Evolutionary conservation across 2,113 vertebrate genomes (phyloP).

Genomic region (Tyrannus savana): DNA sequence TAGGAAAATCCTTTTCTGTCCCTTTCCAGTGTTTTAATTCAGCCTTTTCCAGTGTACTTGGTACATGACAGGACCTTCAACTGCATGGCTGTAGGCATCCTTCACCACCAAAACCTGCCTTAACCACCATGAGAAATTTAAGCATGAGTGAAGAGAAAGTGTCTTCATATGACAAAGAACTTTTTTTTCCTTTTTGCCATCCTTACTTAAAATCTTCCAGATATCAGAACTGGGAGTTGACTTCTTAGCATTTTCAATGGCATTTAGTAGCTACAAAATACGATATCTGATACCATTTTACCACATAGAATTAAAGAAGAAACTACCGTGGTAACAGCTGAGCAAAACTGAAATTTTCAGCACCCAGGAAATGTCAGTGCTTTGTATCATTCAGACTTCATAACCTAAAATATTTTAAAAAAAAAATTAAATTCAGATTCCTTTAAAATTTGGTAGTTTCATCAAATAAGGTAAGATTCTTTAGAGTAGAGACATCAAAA

Average conservation of each 20-base stretch:
- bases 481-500: neutral
- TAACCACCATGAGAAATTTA: neutral
- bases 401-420: neutral
- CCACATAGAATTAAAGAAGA: neutral
- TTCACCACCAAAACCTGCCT: neutral
- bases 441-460: neutral
- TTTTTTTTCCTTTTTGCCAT: neutral
- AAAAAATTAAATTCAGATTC: neutral
- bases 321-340: neutral
- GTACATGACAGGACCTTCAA: neutral
- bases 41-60: neutral
- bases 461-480: neutral
- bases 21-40: neutral
- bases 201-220: neutral
- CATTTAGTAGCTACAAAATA: neutral
- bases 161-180: neutral
- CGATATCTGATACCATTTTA: neutral
- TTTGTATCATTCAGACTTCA: neutral
- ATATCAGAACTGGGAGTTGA: neutral
- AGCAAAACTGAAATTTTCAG: neutral
- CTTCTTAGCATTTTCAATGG: neutral
- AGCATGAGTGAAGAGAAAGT: neutral
- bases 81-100: fast-evolving
- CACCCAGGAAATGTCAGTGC: neutral
- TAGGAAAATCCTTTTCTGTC: neutral